phyloP scores from a whole-genome alignment of 2,797 vertebrate species.

The Halcyon chelicuti region DNA sequence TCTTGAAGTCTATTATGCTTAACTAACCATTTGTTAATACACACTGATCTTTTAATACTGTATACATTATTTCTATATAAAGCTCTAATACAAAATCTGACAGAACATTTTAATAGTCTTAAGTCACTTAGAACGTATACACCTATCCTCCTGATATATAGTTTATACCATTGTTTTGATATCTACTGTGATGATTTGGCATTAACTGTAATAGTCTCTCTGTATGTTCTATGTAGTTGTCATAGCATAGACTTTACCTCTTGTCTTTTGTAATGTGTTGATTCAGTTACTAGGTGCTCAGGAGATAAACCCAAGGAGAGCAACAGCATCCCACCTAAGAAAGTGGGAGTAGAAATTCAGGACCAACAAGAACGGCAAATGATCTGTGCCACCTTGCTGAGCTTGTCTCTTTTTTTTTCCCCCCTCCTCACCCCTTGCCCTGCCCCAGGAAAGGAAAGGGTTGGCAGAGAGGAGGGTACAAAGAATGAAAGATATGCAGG shows the following conservation, averaged over 20 bases:
- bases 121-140: neutral
- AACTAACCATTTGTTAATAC: neutral
- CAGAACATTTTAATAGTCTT: neutral
- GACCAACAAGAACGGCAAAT: neutral
- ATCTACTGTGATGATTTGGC: neutral
- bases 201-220: neutral
- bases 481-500: neutral
- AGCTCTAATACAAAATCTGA: neutral
- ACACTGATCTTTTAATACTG: neutral
- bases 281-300: neutral
- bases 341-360: neutral
- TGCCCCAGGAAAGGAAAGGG: neutral
- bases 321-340: neutral
- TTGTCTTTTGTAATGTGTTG: neutral
- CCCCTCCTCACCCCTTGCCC: no score
- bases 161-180: neutral
- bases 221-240: neutral
- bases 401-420: neutral
- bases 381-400: neutral
- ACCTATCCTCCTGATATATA: neutral
- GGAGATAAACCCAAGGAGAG: neutral
- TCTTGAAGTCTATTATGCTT: neutral
- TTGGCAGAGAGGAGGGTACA: neutral
- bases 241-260: neutral
- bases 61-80: neutral